These are phyloP conservation scores for Barypeithes pellucidus DNA, from an alignment of 2,888 invertebrate species.

Conservation along the genomic window DNA sequence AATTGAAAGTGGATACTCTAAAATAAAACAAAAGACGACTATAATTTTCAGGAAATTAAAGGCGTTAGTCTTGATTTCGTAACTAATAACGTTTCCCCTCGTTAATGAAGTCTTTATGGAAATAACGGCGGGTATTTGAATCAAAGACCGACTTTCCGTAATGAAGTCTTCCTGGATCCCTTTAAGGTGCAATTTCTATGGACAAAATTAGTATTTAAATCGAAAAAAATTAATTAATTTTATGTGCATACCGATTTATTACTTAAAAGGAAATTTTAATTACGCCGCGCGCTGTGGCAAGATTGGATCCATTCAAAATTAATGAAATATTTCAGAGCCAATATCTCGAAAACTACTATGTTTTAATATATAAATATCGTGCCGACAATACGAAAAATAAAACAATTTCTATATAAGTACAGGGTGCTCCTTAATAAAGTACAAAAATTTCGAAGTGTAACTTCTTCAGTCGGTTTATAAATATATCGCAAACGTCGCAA, in stretches of 20 bases:
- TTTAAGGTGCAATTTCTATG: slow-evolving; percentile 10
- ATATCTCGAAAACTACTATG: neutral
- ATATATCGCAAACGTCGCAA: too few relatives aligned
- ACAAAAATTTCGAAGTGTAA: too few relatives aligned
- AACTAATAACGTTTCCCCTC: slow-evolving; percentile 12
- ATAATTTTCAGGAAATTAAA: slow-evolving; percentile 17
- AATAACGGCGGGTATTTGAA: slow-evolving; percentile 28
- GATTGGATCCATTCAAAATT: too few relatives aligned
- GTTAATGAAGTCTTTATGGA: slow-evolving; percentile 40
- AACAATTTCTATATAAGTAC: too few relatives aligned
- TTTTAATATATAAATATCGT: too few relatives aligned
- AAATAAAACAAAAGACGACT: neutral
- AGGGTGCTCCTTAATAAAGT: too few relatives aligned
- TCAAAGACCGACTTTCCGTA: slow-evolving; percentile 21
- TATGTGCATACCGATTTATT: neutral
- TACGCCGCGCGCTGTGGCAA: too few relatives aligned
- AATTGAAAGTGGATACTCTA: neutral
- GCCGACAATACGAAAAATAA: too few relatives aligned
- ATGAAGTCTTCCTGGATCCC: slow-evolving; percentile 11
- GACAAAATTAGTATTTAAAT: slow-evolving; percentile 4
- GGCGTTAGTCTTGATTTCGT: neutral
- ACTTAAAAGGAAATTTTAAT: too few relatives aligned
- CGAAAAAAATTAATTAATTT: slow-evolving; percentile 6
- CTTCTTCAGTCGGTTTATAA: too few relatives aligned
- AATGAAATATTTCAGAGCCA: neutral